Conservation (phyloP, 1,140 invertebrate genomes). For the Drosophila ambigua region DNA sequence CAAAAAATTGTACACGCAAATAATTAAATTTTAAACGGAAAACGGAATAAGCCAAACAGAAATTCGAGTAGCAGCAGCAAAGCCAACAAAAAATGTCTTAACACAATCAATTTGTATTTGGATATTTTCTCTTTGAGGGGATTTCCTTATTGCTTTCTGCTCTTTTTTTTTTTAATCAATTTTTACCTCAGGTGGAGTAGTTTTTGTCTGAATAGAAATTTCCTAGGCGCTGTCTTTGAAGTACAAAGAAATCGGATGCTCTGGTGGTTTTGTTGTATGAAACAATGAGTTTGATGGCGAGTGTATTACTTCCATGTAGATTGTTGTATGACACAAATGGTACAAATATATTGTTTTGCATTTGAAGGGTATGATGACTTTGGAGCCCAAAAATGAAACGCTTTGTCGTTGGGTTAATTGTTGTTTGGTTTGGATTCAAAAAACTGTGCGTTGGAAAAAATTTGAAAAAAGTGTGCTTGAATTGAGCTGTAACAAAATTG, state of each 20-base stretch:
- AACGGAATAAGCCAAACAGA: slow-evolving; percentile 44
- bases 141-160: slow-evolving; percentile 7
- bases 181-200: slow-evolving; percentile 12
- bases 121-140: slow-evolving; percentile 18
- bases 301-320: slow-evolving; percentile 25
- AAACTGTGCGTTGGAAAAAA: slow-evolving; percentile 76
- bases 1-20: slow-evolving; percentile 30
- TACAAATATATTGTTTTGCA: slow-evolving; percentile 19
- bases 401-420: slow-evolving; percentile 35
- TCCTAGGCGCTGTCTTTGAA: slow-evolving; percentile 17
- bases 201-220: slow-evolving; percentile 1
- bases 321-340: slow-evolving; percentile 29
- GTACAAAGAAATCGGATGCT: slow-evolving; percentile 34
- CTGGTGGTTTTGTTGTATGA: slow-evolving; percentile 39
- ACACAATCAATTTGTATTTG: slow-evolving; percentile 30
- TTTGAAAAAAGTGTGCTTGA: slow-evolving; percentile 78
- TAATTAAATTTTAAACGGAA: slow-evolving; percentile 43
- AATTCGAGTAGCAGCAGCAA: slow-evolving; percentile 25
- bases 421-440: slow-evolving; percentile 69
- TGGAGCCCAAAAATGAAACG: slow-evolving; percentile 61
- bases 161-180: not conserved
- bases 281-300: slow-evolving; percentile 43
- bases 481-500: slow-evolving; percentile 78
- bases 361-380: slow-evolving; percentile 49
- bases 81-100: slow-evolving; percentile 30